A percentile compares a stretch with the other conserved stretches of the same genome.
phyloP scores from a whole-genome alignment of 2,113 vertebrate species.

The Paradoxurus hermaphroditus region DNA sequence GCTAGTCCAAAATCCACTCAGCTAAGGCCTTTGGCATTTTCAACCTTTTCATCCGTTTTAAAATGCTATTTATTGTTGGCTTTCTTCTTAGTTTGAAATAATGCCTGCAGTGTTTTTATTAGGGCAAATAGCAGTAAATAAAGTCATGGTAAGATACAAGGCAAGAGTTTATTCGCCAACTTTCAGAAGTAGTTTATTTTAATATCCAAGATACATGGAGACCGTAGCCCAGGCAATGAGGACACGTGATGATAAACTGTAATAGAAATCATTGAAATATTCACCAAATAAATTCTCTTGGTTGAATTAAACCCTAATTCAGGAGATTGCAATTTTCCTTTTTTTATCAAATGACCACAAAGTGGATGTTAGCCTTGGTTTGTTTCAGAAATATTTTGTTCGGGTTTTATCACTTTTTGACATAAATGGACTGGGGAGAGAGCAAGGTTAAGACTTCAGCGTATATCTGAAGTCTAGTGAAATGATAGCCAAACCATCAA shows the following conservation, averaged over 20 bases:
- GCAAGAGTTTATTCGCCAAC: background rate
- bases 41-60: background rate
- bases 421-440: background rate
- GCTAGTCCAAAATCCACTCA: background rate
- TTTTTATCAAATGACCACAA: background rate
- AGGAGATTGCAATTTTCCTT: background rate
- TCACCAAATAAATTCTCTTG: background rate
- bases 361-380: background rate
- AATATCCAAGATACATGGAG: background rate
- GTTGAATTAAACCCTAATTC: background rate
- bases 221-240: background rate
- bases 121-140: background rate
- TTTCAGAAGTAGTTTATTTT: background rate
- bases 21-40: background rate
- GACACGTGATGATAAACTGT: background rate
- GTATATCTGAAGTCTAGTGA: background rate
- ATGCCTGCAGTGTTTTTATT: background rate
- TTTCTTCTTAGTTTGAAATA: background rate
- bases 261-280: background rate
- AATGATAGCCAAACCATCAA: background rate
- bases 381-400: background rate
- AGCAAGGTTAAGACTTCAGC: background rate
- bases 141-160: background rate
- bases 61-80: background rate
- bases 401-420: background rate